Conservation (phyloP, 2,888 invertebrate genomes). For the Choreutis nemorana region DNA sequence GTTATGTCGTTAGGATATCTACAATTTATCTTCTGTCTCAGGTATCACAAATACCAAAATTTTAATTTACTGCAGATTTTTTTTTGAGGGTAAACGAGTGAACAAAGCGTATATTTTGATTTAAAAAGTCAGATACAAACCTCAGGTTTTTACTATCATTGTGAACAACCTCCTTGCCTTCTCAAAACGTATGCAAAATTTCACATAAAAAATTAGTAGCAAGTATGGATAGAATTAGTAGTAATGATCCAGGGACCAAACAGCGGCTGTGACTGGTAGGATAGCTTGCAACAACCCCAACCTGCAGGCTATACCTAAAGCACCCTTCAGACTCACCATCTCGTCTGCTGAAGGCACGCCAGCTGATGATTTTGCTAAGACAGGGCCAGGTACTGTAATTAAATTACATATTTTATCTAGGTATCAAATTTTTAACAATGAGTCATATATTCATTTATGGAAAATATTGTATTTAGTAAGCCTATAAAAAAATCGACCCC, state of each 20-base stretch:
- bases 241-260: slow-evolving; percentile 38
- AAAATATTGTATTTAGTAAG: no score
- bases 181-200: no score
- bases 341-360: slow-evolving; percentile 16
- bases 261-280: slow-evolving; percentile 54
- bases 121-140: neutral
- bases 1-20: no score
- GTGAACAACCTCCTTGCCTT: neutral
- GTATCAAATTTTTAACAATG: no score
- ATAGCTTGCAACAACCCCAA: slow-evolving; percentile 55
- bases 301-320: slow-evolving; percentile 56
- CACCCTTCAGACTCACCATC: slow-evolving; percentile 29
- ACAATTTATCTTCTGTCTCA: no score
- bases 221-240: neutral
- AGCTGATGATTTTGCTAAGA: slow-evolving; percentile 15
- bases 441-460: no score
- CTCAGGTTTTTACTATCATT: neutral
- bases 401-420: no score
- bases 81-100: neutral
- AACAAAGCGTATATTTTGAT: neutral
- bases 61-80: no score
- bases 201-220: no score
- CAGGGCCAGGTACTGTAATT: no score
- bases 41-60: no score
- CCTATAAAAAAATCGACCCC: no score